A percentile compares a stretch with the other conserved stretches of the same genome.
These are phyloP conservation scores for Enoplosus armatus DNA, from an alignment of 2,797 vertebrate species.

Conservation along the genomic window DNA sequence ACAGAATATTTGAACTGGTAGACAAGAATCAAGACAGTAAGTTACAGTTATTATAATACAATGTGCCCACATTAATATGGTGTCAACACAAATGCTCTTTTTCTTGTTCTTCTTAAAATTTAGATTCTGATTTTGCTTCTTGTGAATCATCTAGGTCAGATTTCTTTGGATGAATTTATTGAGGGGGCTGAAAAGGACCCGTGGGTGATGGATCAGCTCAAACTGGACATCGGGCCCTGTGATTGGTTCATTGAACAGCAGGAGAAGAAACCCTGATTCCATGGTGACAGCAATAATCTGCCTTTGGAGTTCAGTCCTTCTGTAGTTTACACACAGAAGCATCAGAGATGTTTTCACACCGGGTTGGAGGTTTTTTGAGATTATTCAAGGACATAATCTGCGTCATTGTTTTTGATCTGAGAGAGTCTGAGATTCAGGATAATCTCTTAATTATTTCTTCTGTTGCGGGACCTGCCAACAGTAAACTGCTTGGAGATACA, in stretches of 20 bases:
- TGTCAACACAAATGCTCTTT: neutral
- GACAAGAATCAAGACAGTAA: conserved; percentile 85
- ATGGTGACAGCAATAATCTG: neutral
- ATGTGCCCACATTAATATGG: neutral
- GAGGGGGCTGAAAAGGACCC: conserved; percentile 81
- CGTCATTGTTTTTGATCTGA: neutral
- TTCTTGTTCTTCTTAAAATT: neutral
- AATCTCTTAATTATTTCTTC: neutral
- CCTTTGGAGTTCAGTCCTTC: neutral
- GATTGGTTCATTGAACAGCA: conserved; percentile 77
- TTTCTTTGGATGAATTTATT: conserved; percentile 82
- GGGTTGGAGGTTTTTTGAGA: neutral
- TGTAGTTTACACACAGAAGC: neutral
- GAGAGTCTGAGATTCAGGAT: neutral
- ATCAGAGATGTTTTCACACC: neutral
- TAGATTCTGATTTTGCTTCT: neutral
- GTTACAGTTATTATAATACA: neutral
- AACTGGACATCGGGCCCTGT: conserved; percentile 74
- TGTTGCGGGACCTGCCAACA: neutral
- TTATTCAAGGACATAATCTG: neutral
- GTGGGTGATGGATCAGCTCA: conserved; percentile 84
- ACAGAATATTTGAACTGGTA: conserved; percentile 81
- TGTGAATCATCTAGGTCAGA: conserved; percentile 67
- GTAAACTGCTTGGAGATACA: neutral
- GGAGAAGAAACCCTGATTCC: conserved; percentile 48